Conservation (phyloP, 2,113 vertebrate species). For the Hemibagrus wyckioides region DNA sequence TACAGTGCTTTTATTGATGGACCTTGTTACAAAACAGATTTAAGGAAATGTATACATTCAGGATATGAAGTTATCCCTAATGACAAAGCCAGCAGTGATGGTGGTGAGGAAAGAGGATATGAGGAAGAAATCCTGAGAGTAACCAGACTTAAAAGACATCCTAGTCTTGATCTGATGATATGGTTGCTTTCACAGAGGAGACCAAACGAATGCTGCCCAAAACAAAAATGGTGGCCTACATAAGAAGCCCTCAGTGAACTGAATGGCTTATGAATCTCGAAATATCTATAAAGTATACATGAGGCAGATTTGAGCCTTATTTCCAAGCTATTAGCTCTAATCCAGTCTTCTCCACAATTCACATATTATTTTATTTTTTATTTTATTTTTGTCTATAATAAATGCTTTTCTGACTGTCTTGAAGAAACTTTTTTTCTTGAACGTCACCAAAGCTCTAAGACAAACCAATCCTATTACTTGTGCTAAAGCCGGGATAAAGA, state of each 20-base stretch:
- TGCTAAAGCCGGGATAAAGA: neutral
- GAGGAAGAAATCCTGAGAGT: too few relatives aligned
- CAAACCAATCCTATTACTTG: conserved; percentile 24
- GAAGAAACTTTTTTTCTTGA: neutral
- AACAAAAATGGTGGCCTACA: neutral
- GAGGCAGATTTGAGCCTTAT: neutral
- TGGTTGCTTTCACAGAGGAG: neutral
- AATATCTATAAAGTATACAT: neutral
- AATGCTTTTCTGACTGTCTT: neutral
- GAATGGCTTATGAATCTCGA: too few relatives aligned
- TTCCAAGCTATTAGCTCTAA: neutral
- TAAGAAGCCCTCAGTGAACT: too few relatives aligned
- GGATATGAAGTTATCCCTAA: too few relatives aligned
- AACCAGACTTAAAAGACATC: too few relatives aligned
- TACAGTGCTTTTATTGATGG: too few relatives aligned
- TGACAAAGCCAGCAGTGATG: too few relatives aligned
- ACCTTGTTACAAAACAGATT: too few relatives aligned
- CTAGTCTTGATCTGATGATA: neutral
- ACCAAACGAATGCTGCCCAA: neutral
- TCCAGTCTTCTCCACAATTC: neutral
- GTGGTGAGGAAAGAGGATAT: too few relatives aligned
- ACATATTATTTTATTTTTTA: neutral
- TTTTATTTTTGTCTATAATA: neutral
- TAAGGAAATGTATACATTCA: too few relatives aligned
- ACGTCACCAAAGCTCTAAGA: neutral